Conservation (phyloP, 2,113 vertebrate species). For the human region DNA sequence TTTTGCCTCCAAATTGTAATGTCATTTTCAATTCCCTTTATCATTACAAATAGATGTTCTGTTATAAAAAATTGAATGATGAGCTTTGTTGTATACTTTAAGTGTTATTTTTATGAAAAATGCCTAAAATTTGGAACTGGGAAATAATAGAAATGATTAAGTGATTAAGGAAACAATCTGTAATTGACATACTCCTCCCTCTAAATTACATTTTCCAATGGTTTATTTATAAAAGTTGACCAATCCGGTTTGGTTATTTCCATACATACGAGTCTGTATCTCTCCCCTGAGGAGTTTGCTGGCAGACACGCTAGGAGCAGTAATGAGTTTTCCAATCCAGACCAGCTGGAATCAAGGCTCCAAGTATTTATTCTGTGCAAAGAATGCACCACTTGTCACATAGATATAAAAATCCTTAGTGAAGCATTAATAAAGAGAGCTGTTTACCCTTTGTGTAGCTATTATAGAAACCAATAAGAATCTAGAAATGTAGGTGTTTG, state of each 20-base stretch:
- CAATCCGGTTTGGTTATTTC: conserved; percentile 70
- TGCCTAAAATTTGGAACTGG: conserved; percentile 75
- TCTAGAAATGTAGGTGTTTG: conserved; percentile 15
- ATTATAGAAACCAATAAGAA: conserved; percentile 21
- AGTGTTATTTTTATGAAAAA: conserved; percentile 74
- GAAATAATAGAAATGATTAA: conserved; percentile 78
- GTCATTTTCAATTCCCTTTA: conserved; percentile 52
- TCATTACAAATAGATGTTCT: conserved; percentile 72
- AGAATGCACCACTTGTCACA: neutral
- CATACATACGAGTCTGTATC: conserved; percentile 32
- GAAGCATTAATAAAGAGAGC: conserved; percentile 57
- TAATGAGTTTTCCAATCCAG: conserved; percentile 70
- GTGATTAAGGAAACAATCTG: conserved; percentile 81
- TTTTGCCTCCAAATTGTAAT: neutral
- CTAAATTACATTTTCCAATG: conserved; percentile 79
- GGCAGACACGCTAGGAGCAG: conserved; percentile 17
- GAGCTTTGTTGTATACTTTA: conserved; percentile 63
- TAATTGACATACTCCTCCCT: conserved; percentile 78
- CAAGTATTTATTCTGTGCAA: neutral
- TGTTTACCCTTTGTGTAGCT: conserved; percentile 14
- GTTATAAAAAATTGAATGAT: conserved; percentile 62
- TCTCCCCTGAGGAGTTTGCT: conserved; percentile 56
- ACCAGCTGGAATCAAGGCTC: conserved; percentile 57
- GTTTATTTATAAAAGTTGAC: conserved; percentile 78
- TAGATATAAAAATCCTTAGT: conserved; percentile 63